Percentiles rank a stretch among this genome's conserved stretches.
phyloP scores from a whole-genome alignment of 1,140 invertebrate genomes.

The Aphis craccivora region DNA sequence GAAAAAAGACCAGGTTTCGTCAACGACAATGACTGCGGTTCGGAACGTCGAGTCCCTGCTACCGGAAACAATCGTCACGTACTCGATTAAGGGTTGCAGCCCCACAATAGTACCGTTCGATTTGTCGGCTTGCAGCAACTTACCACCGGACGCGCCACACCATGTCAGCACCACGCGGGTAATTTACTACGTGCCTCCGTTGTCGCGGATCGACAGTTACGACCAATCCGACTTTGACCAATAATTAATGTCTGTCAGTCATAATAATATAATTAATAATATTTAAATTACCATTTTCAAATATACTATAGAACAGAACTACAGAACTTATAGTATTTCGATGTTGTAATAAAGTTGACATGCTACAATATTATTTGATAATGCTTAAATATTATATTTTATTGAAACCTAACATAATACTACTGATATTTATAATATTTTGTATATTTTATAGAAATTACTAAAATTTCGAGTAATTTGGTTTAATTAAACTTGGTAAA shows the following conservation, averaged over 20 bases:
- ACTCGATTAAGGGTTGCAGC: slow-evolving; percentile 60
- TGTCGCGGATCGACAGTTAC: background rate
- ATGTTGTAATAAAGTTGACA: too few species aligned
- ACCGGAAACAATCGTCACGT: slow-evolving; percentile 60
- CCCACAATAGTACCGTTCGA: slow-evolving; percentile 60
- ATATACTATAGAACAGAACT: background rate
- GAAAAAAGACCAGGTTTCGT: background rate
- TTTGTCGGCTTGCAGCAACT: slow-evolving; percentile 57
- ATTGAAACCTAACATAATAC: background rate
- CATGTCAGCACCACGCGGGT: slow-evolving; percentile 27
- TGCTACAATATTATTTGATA: background rate
- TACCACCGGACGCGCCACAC: background rate
- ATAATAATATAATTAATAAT: background rate
- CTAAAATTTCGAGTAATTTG: too few species aligned
- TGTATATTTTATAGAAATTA: too few species aligned
- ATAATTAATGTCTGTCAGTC: background rate
- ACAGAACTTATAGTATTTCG: too few species aligned
- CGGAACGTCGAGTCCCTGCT: background rate
- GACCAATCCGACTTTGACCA: background rate
- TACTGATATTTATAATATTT: too few species aligned
- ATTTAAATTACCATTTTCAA: background rate
- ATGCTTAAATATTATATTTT: background rate
- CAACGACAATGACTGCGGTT: background rate
- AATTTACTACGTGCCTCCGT: slow-evolving; percentile 37
- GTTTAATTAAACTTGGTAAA: background rate